phyloP scores from a whole-genome alignment of 1,140 invertebrate species.

The Brachionus paranguensis region DNA sequence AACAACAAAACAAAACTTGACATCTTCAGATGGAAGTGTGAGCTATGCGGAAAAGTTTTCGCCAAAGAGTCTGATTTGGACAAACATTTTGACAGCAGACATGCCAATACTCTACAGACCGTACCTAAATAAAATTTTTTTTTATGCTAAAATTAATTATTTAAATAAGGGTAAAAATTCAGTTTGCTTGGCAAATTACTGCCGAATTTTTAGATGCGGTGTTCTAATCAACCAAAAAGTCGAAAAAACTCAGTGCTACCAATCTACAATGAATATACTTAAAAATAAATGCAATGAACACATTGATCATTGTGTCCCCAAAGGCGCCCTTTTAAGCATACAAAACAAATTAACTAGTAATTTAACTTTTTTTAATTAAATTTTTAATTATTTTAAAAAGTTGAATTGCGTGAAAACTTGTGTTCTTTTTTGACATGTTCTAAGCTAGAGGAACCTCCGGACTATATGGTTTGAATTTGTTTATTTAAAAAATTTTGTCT shows the following conservation, averaged over 20 bases:
- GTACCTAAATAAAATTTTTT: not conserved
- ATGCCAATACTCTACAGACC: not conserved
- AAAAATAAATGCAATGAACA: not conserved
- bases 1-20: constrained; percentile 33
- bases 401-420: constrained; percentile 10
- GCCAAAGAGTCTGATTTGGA: constrained; percentile 6
- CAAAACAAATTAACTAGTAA: constrained; percentile 4
- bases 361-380: not conserved
- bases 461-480: not conserved
- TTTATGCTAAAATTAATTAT: not conserved
- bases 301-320: not conserved
- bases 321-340: not conserved
- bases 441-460: not conserved
- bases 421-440: constrained; percentile 16
- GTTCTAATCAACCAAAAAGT: not conserved
- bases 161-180: not conserved
- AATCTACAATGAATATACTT: not conserved
- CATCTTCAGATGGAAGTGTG: constrained; percentile 16
- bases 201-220: constrained; percentile 36
- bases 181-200: constrained; percentile 29
- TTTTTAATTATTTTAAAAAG: not conserved
- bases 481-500: not conserved
- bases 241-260: not conserved
- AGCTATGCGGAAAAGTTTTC: constrained; percentile 26
- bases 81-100: constrained; percentile 23